phyloP scores from a whole-genome alignment of 2,113 vertebrate species.

The Pluvianellus socialis region DNA sequence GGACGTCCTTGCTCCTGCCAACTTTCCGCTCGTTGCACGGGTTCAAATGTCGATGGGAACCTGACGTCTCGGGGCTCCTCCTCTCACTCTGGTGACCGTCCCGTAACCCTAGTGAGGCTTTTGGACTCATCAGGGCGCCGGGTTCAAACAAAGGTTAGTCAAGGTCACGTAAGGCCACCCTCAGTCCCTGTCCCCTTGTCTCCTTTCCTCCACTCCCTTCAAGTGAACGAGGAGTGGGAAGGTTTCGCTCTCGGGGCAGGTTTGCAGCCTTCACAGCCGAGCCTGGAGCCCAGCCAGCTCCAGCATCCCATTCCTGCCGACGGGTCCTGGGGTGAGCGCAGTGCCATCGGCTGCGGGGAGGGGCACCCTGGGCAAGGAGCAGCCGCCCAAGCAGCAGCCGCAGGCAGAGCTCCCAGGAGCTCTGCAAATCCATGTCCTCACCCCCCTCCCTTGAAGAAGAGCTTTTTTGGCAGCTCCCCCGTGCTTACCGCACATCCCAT shows the following conservation, averaged over 20 bases:
- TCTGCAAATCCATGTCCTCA: background rate
- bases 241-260: background rate
- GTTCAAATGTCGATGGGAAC: background rate
- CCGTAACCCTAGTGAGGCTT: background rate
- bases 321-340: fast-evolving
- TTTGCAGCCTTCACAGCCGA: background rate
- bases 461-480: background rate
- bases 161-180: background rate
- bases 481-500: background rate
- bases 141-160: background rate
- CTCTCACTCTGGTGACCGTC: background rate
- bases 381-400: fast-evolving
- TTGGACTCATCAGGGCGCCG: fast-evolving
- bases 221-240: background rate
- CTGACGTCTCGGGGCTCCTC: background rate
- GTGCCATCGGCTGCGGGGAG: background rate
- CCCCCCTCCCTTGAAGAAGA: background rate
- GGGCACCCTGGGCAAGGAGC: background rate
- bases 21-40: fast-evolving
- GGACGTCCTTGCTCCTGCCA: background rate
- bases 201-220: background rate
- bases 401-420: background rate
- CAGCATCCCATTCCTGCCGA: background rate
- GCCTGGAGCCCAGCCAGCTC: background rate
- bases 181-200: background rate